Conservation (phyloP, 1,140 invertebrate species). For the Caenorhabditis latens region DNA sequence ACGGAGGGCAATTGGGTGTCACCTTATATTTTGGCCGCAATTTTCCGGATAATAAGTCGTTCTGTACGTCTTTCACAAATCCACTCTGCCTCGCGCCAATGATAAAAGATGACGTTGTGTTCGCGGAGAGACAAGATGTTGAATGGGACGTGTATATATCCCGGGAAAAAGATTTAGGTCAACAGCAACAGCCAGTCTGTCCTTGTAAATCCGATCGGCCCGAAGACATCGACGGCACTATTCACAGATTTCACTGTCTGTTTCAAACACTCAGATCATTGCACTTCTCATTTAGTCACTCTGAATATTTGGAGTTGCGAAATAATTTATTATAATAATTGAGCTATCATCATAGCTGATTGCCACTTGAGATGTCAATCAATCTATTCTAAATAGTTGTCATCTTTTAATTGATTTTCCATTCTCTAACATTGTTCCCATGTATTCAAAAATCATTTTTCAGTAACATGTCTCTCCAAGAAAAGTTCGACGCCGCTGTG, state of each 20-base stretch:
- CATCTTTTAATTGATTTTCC: background rate
- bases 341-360: no score
- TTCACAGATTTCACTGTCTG: constrained; percentile 37
- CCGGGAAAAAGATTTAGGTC: constrained; percentile 45
- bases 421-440: background rate
- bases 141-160: constrained; percentile 45
- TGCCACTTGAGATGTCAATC: background rate
- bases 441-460: constrained; percentile 10
- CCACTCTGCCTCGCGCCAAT: background rate
- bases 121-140: constrained; percentile 14
- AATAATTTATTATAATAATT: no score
- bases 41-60: constrained; percentile 41
- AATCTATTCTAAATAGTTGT: background rate
- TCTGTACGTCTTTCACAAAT: background rate
- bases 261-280: background rate
- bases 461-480: constrained; percentile 70
- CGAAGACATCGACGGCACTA: constrained; percentile 18
- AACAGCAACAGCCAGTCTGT: constrained; percentile 42
- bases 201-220: constrained; percentile 48
- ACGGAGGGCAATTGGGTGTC: constrained; percentile 17
- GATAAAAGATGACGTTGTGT: constrained; percentile 52
- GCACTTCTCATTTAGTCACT: background rate
- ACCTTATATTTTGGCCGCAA: constrained; percentile 4
- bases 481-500: constrained; percentile 75
- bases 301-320: background rate